Conservation (phyloP, 2,113 vertebrate genomes). For the Balaeniceps rex region DNA sequence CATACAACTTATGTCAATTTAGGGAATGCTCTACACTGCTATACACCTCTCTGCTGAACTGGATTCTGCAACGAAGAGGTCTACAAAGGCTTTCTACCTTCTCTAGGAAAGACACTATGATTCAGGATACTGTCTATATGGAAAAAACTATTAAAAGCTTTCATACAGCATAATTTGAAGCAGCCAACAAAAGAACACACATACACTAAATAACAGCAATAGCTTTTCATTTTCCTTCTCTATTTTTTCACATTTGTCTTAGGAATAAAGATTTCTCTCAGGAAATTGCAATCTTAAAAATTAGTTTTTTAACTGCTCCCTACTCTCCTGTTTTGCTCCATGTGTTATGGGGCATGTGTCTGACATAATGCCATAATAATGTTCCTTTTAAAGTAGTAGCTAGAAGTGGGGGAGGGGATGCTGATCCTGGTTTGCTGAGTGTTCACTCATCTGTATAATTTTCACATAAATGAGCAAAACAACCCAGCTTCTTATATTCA, state of each 20-base stretch:
- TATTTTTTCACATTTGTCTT: background rate
- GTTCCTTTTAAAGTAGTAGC: constrained; percentile 21
- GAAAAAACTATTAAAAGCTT: background rate
- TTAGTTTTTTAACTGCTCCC: background rate
- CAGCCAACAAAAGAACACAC: background rate
- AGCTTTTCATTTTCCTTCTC: background rate
- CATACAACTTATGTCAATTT: background rate
- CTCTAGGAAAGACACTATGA: background rate
- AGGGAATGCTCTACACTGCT: background rate
- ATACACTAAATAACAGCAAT: background rate
- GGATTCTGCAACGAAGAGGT: background rate
- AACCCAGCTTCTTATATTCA: background rate
- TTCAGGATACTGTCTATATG: background rate
- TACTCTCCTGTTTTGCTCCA: background rate
- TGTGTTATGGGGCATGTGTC: background rate
- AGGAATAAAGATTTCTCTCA: background rate
- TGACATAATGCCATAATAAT: background rate
- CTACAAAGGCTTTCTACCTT: background rate
- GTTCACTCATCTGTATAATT: constrained; percentile 5
- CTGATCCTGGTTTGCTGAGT: background rate
- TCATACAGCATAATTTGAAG: background rate
- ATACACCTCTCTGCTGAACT: background rate
- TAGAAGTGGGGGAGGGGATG: background rate
- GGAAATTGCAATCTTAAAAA: background rate
- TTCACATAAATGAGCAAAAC: constrained; percentile 24